Conservation (phyloP, 2,797 vertebrate species). For the Phaenicophaeus curvirostris region DNA sequence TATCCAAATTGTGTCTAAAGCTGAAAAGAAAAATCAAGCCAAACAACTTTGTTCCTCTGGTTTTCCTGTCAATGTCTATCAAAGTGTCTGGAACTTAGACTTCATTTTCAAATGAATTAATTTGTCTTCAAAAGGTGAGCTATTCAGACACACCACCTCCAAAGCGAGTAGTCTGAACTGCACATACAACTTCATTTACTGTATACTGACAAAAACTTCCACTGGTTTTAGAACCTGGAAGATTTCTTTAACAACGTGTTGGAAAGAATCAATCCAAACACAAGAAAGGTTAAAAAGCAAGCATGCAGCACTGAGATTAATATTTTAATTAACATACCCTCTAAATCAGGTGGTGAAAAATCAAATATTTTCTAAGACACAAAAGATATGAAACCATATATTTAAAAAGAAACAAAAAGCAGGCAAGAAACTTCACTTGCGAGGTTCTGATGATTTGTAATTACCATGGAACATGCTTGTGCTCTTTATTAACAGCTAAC, state of each 20-base stretch:
- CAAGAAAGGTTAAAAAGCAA: neutral
- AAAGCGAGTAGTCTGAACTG: neutral
- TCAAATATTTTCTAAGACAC: neutral
- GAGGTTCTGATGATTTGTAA: neutral
- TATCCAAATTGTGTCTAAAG: neutral
- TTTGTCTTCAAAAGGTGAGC: neutral
- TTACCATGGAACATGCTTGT: neutral
- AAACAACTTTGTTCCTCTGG: neutral
- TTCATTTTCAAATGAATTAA: neutral
- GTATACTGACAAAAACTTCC: neutral
- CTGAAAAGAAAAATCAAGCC: neutral
- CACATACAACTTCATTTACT: neutral
- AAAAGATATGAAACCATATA: neutral
- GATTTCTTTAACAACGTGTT: neutral
- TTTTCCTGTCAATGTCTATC: neutral
- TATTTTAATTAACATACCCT: neutral
- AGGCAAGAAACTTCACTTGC: neutral
- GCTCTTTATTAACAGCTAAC: neutral
- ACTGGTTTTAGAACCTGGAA: neutral
- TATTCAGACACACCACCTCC: neutral
- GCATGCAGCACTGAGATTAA: neutral
- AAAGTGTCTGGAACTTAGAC: neutral
- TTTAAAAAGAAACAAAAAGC: neutral
- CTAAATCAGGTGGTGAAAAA: neutral
- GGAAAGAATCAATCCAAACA: neutral